phyloP scores from a whole-genome alignment of 2,797 vertebrate genomes.

The Mus minutoides region DNA sequence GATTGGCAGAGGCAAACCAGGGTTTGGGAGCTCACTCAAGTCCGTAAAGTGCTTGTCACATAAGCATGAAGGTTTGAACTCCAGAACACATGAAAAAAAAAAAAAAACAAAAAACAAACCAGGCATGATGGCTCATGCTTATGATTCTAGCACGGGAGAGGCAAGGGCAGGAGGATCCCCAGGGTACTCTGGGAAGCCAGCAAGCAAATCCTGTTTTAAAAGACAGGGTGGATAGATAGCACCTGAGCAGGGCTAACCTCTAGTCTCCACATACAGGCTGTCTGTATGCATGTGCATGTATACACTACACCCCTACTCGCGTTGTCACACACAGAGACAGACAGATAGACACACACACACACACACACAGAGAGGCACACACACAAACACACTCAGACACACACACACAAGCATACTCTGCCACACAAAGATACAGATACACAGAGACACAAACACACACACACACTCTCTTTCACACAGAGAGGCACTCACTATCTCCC shows the following conservation, averaged over 20 bases:
- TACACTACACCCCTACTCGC: neutral
- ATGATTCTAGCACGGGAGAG: neutral
- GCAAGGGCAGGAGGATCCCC: no score
- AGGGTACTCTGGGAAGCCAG: neutral
- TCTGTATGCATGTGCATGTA: neutral
- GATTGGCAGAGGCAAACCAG: neutral
- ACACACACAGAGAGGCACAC: neutral
- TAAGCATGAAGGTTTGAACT: neutral
- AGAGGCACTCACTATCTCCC: no score
- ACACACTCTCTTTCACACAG: no score
- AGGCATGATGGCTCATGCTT: neutral
- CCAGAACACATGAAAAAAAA: neutral
- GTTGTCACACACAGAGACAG: neutral
- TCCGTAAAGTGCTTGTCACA: neutral
- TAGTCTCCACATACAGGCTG: neutral
- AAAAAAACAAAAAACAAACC: no score
- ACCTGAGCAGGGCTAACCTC: neutral
- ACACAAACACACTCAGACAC: neutral
- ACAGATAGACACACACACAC: neutral
- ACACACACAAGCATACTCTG: neutral
- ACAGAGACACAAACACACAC: neutral
- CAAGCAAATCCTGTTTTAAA: neutral
- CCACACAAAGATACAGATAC: neutral
- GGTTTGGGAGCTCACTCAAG: neutral
- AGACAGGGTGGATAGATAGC: no score